These are phyloP conservation scores for Thymelicus sylvestris DNA, from an alignment of 2,888 invertebrate species.

Conservation along the genomic window DNA sequence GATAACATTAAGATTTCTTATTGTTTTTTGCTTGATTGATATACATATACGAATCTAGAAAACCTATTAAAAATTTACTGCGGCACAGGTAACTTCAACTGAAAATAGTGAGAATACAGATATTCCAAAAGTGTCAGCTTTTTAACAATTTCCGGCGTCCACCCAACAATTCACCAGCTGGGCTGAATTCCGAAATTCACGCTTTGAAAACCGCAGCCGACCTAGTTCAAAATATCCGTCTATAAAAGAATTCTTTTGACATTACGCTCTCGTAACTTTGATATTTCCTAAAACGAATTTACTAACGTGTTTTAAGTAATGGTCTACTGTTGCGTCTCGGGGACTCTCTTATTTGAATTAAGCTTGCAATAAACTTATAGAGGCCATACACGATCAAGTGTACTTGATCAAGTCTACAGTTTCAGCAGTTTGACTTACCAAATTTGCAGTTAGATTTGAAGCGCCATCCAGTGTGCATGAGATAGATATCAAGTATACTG, in stretches of 20 bases:
- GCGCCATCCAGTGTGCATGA: too few relatives aligned
- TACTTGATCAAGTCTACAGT: too few relatives aligned
- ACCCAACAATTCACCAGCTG: slow-evolving; percentile 34
- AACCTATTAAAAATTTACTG: background rate
- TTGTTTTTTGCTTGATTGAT: background rate
- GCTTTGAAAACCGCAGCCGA: slow-evolving; percentile 37
- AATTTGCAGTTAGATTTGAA: too few relatives aligned
- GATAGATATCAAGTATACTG: too few relatives aligned
- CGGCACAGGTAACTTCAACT: slow-evolving; percentile 20
- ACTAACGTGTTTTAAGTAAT: slow-evolving; percentile 1
- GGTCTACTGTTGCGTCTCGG: background rate
- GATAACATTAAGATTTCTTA: too few relatives aligned
- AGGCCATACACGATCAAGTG: too few relatives aligned
- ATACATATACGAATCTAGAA: background rate
- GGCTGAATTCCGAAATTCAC: slow-evolving; percentile 36
- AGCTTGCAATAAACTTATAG: too few relatives aligned
- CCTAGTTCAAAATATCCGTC: slow-evolving; percentile 34
- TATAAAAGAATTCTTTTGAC: slow-evolving; percentile 32
- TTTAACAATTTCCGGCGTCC: slow-evolving; percentile 36
- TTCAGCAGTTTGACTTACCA: too few relatives aligned
- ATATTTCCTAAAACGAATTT: slow-evolving; percentile 15
- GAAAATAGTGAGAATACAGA: slow-evolving; percentile 35
- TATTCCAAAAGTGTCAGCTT: slow-evolving; percentile 37
- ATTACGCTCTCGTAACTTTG: slow-evolving; percentile 18
- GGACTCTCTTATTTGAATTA: too few relatives aligned